phyloP scores from a whole-genome alignment of 2,888 invertebrate genomes.

The Fabriciana adippe region DNA sequence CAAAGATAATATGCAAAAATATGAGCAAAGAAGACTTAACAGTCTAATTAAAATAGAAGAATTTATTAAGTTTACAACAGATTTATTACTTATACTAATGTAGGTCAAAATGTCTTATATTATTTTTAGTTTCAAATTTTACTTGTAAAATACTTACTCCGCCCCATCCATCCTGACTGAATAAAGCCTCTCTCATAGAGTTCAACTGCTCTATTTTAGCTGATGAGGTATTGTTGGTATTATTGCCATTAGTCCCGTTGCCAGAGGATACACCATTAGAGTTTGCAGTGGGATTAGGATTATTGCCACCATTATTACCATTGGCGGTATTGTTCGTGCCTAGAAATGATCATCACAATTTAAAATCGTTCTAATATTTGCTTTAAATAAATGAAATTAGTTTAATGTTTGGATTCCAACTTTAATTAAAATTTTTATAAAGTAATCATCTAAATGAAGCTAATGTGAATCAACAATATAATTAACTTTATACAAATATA shows the following conservation, averaged over 20 bases:
- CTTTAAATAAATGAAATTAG: not conserved
- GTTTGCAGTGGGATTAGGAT: conserved; percentile 67
- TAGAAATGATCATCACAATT: conserved; percentile 38
- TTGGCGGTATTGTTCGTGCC: conserved; percentile 70
- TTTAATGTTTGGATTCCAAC: too few species aligned
- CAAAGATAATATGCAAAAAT: conserved; percentile 17
- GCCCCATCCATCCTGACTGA: conserved; percentile 96
- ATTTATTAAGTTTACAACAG: conserved; percentile 9
- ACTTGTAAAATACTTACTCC: conserved; percentile 84
- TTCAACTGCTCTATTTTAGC: conserved; percentile 94
- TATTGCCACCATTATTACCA: conserved; percentile 73
- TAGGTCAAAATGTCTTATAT: conserved; percentile 2
- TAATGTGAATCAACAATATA: not conserved
- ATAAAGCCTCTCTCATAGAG: conserved; percentile 94
- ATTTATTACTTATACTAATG: conserved; percentile 1
- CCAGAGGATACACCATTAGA: conserved; percentile 64
- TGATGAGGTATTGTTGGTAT: conserved; percentile 83
- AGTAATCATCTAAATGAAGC: not conserved
- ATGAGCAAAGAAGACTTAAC: conserved; percentile 16
- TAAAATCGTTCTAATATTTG: not conserved
- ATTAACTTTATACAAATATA: not conserved
- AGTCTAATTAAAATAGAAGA: conserved; percentile 18
- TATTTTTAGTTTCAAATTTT: not conserved
- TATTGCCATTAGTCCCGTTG: conserved; percentile 73
- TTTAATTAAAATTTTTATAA: too few species aligned